Percentiles rank a stretch among this genome's conserved stretches.
phyloP scores from a whole-genome alignment of 1,140 invertebrate species.

The Euschistus heros region DNA sequence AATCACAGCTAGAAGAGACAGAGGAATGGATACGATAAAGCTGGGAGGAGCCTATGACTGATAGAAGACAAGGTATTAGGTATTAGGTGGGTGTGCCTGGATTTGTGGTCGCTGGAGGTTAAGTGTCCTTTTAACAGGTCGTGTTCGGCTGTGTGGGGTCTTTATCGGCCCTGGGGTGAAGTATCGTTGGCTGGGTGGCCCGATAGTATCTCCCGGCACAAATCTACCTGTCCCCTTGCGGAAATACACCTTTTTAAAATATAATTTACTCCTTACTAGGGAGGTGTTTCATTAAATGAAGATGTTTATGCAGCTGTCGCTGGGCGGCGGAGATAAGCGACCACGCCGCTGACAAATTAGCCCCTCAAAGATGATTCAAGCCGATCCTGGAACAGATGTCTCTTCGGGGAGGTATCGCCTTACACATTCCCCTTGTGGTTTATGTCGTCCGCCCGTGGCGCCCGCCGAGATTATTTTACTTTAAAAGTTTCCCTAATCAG shows the following conservation, averaged over 20 bases:
- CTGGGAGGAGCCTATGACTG: no score
- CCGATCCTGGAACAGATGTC: not conserved
- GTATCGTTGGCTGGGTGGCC: not conserved
- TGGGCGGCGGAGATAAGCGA: not conserved
- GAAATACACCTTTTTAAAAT: constrained; percentile 2
- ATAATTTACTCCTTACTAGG: not conserved
- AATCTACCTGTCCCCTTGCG: not conserved
- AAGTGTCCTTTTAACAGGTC: constrained; percentile 5
- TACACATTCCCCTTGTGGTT: no score
- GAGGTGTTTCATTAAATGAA: constrained; percentile 2
- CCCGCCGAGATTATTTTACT: no score
- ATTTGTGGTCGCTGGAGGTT: not conserved
- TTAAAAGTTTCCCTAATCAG: no score
- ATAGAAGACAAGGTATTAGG: no score
- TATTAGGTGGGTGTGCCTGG: no score
- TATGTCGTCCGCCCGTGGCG: no score
- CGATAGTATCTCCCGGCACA: not conserved
- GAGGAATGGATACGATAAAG: no score
- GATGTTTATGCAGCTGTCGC: constrained; percentile 1
- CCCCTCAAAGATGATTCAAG: not conserved
- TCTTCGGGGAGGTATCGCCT: no score
- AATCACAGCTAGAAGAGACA: no score
- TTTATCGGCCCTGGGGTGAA: not conserved
- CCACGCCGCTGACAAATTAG: not conserved
- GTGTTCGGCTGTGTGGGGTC: not conserved